Evolutionary conservation across 2,888 invertebrate genomes (phyloP).

Genomic region (Notodonta ziczac): DNA sequence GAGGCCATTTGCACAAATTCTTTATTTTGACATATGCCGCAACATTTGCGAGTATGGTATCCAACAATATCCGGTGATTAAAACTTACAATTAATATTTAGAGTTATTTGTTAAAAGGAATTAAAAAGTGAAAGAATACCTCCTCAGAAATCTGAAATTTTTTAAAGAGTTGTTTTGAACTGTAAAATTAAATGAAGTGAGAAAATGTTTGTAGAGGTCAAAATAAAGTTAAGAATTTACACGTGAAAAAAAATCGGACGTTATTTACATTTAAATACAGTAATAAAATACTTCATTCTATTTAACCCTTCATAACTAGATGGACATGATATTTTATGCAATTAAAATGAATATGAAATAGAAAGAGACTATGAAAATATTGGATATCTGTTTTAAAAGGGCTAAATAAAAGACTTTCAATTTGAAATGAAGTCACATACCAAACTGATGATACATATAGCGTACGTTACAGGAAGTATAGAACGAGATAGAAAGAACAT

Average conservation of each 20-base stretch:
- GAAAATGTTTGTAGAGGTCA: slow-evolving; percentile 37
- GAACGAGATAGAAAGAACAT: slow-evolving; percentile 10
- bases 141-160: slow-evolving; percentile 74
- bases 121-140: slow-evolving; percentile 69
- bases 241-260: slow-evolving; percentile 50
- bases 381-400: slow-evolving; percentile 3
- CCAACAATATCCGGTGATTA: slow-evolving; percentile 61
- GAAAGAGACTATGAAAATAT: slow-evolving; percentile 13
- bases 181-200: slow-evolving; percentile 29
- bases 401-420: not conserved
- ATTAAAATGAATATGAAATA: not conserved
- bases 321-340: slow-evolving; percentile 3
- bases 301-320: slow-evolving; percentile 20
- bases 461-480: slow-evolving; percentile 19
- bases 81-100: slow-evolving; percentile 63
- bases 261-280: slow-evolving; percentile 59
- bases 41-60: slow-evolving; percentile 52
- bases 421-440: slow-evolving; percentile 51
- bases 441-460: slow-evolving; percentile 24
- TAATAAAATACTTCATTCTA: slow-evolving; percentile 61
- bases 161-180: slow-evolving; percentile 65
- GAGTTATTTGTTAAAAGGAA: slow-evolving; percentile 74
- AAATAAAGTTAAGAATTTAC: slow-evolving; percentile 55
- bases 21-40: slow-evolving; percentile 50
- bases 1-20: slow-evolving; percentile 5